These are phyloP conservation scores for Drymonia ruficornis DNA, from an alignment of 2,888 invertebrate species.

Conservation along the genomic window DNA sequence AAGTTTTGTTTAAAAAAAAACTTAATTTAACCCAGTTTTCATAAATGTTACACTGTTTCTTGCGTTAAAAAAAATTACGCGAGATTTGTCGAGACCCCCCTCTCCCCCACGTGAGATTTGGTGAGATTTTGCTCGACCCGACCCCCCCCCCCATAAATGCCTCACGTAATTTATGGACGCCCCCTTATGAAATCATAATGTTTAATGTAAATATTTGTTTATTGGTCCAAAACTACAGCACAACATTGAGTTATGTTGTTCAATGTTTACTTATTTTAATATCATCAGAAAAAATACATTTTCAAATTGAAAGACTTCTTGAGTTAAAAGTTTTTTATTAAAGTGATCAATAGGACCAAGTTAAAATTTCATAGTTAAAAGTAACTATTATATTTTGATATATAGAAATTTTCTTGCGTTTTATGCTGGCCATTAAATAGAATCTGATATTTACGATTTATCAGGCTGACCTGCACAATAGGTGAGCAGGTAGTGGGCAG, in stretches of 20 bases:
- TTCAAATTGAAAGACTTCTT: neutral
- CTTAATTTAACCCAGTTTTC: too few species aligned
- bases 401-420: constrained; percentile 18
- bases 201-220: neutral
- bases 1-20: too few species aligned
- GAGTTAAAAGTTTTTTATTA: neutral
- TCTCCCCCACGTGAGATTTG: too few species aligned
- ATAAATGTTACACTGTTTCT: too few species aligned
- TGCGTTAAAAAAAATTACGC: too few species aligned
- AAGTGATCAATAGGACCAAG: neutral
- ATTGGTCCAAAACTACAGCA: too few species aligned
- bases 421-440: constrained; percentile 28
- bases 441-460: constrained; percentile 33
- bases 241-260: neutral
- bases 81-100: too few species aligned
- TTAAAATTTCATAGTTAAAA: constrained; percentile 14
- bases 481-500: constrained; percentile 55
- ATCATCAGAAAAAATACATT: neutral
- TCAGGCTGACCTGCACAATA: constrained; percentile 26
- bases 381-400: neutral
- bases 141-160: too few species aligned
- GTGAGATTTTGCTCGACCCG: too few species aligned
- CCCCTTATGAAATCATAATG: neutral
- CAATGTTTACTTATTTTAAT: neutral
- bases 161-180: too few species aligned